These are phyloP conservation scores for Galerucella nymphaeae DNA, from an alignment of 2,888 invertebrate species.

Conservation along the genomic window DNA sequence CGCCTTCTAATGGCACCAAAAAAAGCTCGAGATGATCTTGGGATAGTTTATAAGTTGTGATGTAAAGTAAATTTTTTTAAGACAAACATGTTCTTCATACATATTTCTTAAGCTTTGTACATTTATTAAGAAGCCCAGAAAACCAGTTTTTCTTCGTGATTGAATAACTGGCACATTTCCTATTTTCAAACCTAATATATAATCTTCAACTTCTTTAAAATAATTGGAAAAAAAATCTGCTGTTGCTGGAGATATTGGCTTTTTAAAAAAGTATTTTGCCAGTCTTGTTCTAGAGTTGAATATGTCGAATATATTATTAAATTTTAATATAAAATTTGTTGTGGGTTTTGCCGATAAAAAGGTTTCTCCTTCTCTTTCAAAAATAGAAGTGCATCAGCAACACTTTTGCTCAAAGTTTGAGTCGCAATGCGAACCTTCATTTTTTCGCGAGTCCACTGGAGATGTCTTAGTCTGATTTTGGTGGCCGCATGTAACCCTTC, in stretches of 20 bases:
- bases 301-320: too few relatives aligned
- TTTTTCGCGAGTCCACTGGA: too few relatives aligned
- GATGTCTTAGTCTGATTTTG: conserved; percentile 19
- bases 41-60: neutral
- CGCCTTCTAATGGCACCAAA: too few relatives aligned
- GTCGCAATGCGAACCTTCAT: too few relatives aligned
- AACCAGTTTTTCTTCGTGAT: conserved; percentile 19
- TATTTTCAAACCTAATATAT: conserved; percentile 33
- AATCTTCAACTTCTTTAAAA: conserved; percentile 24
- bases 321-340: too few relatives aligned
- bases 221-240: conserved; percentile 19
- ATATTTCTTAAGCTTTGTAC: neutral
- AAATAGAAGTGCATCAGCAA: conserved; percentile 21
- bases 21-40: neutral
- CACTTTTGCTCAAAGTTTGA: conserved; percentile 46
- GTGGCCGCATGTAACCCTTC: too few relatives aligned
- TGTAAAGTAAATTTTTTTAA: neutral
- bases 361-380: conserved; percentile 5
- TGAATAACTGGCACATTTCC: conserved; percentile 20
- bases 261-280: conserved; percentile 25
- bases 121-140: neutral
- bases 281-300: conserved; percentile 28
- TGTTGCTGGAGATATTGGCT: too few relatives aligned
- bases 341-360: neutral
- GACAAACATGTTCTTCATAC: neutral